Percentiles rank a stretch among this genome's conserved stretches.
Conservation (phyloP, 2,113 vertebrate genomes). For the Aramus guarauna region DNA sequence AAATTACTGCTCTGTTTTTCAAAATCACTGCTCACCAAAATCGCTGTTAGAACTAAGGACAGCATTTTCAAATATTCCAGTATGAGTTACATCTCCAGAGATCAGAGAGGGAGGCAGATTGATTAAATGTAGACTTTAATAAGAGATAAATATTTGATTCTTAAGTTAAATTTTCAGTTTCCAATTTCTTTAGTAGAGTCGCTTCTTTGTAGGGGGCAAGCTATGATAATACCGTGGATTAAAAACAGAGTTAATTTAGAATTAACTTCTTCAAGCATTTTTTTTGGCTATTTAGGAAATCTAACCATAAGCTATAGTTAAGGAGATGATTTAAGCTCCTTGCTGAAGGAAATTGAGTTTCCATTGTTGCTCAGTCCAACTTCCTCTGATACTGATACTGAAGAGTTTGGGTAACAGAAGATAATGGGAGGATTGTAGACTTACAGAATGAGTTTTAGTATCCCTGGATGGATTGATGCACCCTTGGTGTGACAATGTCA, state of each 20-base stretch:
- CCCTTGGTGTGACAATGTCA: neutral
- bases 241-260: neutral
- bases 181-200: neutral
- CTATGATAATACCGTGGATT: fast-evolving
- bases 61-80: neutral
- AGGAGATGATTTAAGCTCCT: neutral
- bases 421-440: neutral
- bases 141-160: neutral
- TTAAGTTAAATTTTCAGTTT: neutral
- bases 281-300: neutral
- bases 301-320: neutral
- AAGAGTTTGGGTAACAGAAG: neutral
- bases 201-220: neutral
- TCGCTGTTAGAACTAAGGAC: neutral
- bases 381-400: neutral
- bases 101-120: neutral
- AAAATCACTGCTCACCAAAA: neutral
- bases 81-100: neutral
- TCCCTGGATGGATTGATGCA: neutral
- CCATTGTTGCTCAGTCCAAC: neutral
- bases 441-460: neutral
- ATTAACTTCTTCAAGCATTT: neutral
- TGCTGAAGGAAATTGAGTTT: neutral
- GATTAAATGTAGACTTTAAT: neutral
- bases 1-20: neutral